Base-by-base conservation (phyloP, 2,797 vertebrate species). In the Carapus acus region DNA sequence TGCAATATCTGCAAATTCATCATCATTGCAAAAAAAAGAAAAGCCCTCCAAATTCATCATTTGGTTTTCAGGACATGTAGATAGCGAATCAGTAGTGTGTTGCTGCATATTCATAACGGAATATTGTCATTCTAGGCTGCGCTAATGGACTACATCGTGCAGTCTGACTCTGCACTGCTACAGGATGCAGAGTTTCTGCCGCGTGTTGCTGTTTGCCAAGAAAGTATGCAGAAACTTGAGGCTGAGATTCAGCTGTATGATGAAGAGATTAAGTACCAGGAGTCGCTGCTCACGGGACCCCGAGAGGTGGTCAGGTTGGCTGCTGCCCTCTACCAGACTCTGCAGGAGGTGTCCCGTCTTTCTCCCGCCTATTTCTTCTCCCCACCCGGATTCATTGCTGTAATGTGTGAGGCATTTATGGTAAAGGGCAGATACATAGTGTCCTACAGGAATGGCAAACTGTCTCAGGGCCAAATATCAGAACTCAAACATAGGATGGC, bases 361-460 rank as follows among this genome's bases (percentile, higher is more conserved):
- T 87, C 87, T 8, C 83, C 88, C 0, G 57, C 79, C 34, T 93
- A 93, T 76, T 69, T 34, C 69, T 90, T 91, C 60, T 73, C 84
- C 14, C 53, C 86, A 2, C 58, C 45, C 3, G 27, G 43, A 1
- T 91, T 90, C 67, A 49, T 90, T 16, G 6, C 24, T 18, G 65
- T 62, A 5, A 70, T 86, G 39, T 76, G 47, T 18, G 53, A 54
- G 17, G 79, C 78, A 23, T 59, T 91, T 17, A 2, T 31, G 16
- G 17, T 47, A 43, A 56, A 78, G 58, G 66, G 24, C 8, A 36
- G 40, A 7, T 40, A 45, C 3, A 64, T 78, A 4, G 17, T 69
- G 12, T 51, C 44, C 0, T 44, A 40, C 33, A 22, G 29, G 7
- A 55, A 24, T 1, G 59, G 77, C 6, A 69, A 62, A 23, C 55